Percentiles rank a stretch among this genome's conserved stretches.
Evolutionary conservation across 2,797 vertebrate species (phyloP).

Genomic region (Acipenser oxyrinchus): DNA sequence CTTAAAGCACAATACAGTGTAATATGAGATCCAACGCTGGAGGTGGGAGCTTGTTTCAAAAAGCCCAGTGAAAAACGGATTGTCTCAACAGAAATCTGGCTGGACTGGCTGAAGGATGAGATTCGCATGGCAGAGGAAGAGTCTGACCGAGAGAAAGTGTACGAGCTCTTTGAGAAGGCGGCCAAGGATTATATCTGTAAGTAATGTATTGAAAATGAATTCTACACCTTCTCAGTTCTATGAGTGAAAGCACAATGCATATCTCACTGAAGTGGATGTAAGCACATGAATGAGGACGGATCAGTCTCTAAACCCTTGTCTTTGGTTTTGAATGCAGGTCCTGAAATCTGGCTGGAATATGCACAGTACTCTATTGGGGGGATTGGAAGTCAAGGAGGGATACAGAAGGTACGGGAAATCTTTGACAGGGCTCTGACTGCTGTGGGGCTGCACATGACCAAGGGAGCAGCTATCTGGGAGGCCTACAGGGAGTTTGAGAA

Average conservation of each 20-base stretch:
- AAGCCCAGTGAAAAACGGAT: too few species aligned
- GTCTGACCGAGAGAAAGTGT: conserved; percentile 75
- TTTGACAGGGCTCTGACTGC: conserved; percentile 86
- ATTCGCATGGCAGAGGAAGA: conserved; percentile 75
- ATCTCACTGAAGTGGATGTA: too few species aligned
- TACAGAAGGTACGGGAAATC: conserved; percentile 77
- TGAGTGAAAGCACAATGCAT: too few species aligned
- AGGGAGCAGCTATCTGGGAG: conserved; percentile 85
- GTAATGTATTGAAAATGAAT: conserved; percentile 29
- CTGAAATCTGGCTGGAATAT: conserved; percentile 94
- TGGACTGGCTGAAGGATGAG: conserved; percentile 96
- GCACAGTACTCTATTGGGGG: conserved; percentile 93
- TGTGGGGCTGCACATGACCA: conserved; percentile 87
- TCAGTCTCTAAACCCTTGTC: not conserved
- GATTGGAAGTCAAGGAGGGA: conserved; percentile 82
- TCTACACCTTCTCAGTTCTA: too few species aligned
- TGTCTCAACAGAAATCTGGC: conserved; percentile 78
- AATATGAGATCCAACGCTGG: too few species aligned
- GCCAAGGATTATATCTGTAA: conserved; percentile 93
- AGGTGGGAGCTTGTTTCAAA: too few species aligned
- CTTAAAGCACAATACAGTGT: too few species aligned
- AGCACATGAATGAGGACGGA: too few species aligned
- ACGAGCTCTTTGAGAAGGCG: conserved; percentile 85
- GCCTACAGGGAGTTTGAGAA: conserved; percentile 94
- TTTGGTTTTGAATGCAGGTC: conserved; percentile 56